Conservation (phyloP, 2,113 vertebrate species). For the Rhea pennata region DNA sequence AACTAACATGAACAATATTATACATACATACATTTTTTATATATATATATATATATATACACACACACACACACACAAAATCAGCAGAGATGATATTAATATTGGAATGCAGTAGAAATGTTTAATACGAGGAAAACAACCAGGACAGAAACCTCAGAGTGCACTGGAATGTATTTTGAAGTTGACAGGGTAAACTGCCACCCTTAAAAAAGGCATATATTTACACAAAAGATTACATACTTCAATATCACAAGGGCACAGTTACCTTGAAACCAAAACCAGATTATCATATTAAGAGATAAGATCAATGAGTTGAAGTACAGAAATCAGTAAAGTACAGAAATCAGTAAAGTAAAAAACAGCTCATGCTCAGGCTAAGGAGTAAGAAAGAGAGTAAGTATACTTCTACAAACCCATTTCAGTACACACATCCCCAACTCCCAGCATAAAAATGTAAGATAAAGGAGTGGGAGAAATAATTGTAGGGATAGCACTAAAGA, state of each 20-base stretch:
- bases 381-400: not conserved
- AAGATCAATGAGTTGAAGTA: not conserved
- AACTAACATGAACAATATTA: not conserved
- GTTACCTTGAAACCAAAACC: conserved; percentile 52
- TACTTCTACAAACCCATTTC: not conserved
- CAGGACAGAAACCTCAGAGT: rapidly evolving
- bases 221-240: conserved; percentile 25
- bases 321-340: not conserved
- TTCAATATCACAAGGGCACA: conserved; percentile 43
- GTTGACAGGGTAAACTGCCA: not conserved
- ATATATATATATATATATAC: too few relatives aligned
- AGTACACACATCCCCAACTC: not conserved
- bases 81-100: not conserved
- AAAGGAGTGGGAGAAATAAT: not conserved
- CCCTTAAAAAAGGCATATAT: not conserved
- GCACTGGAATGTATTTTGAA: not conserved
- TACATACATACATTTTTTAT: not conserved
- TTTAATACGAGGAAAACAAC: not conserved
- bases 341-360: not conserved
- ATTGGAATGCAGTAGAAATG: not conserved
- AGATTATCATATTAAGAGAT: conserved; percentile 41
- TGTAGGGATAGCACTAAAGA: not conserved
- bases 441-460: not conserved
- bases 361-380: not conserved
- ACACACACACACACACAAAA: too few relatives aligned